These are phyloP conservation scores for Sebastolobus alascanus DNA, from an alignment of 2,797 vertebrate species.

Conservation along the genomic window DNA sequence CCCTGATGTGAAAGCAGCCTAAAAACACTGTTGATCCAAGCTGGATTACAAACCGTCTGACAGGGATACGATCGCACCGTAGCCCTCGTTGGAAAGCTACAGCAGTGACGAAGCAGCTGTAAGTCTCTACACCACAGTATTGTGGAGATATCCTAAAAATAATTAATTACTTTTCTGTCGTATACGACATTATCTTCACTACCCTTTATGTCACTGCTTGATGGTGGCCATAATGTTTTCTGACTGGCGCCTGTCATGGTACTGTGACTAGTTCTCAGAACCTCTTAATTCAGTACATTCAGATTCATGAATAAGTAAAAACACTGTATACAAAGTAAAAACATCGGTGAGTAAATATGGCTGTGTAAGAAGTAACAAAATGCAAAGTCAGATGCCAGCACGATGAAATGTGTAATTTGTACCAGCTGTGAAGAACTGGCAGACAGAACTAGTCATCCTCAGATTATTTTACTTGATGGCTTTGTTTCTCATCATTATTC, in stretches of 20 bases:
- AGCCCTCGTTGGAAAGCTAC: too few relatives aligned
- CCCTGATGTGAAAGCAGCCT: too few relatives aligned
- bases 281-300: neutral
- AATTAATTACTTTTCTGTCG: too few relatives aligned
- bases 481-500: slow-evolving; percentile 61
- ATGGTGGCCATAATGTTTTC: neutral
- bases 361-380: neutral
- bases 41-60: too few relatives aligned
- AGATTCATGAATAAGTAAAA: neutral
- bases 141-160: too few relatives aligned
- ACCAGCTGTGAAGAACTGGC: neutral
- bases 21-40: too few relatives aligned
- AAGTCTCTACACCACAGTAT: too few relatives aligned
- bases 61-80: too few relatives aligned
- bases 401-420: slow-evolving; percentile 23
- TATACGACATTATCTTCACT: too few relatives aligned
- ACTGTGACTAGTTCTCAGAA: neutral
- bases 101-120: too few relatives aligned
- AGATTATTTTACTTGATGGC: slow-evolving; percentile 19
- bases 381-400: slow-evolving; percentile 21
- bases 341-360: neutral
- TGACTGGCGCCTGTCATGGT: neutral
- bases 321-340: neutral
- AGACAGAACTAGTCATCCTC: slow-evolving; percentile 5
- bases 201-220: neutral